These are phyloP conservation scores for Chaetops frenatus DNA, from an alignment of 2,113 vertebrate genomes.

Conservation along the genomic window DNA sequence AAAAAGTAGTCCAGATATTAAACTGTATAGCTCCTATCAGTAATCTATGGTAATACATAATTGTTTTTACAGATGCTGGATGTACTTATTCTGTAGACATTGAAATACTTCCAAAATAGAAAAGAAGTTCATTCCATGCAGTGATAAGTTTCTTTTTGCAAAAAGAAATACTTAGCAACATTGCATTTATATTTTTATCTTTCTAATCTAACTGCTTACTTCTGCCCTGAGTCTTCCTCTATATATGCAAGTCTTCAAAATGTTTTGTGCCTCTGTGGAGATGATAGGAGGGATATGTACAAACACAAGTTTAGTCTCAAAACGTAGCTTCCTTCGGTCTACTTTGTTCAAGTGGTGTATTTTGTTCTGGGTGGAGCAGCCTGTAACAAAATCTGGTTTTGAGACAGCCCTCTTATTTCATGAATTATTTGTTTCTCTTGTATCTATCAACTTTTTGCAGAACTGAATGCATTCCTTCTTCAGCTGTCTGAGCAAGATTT, in stretches of 20 bases:
- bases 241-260: neutral
- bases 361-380: neutral
- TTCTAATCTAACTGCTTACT: neutral
- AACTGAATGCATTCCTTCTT: constrained; percentile 41
- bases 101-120: neutral
- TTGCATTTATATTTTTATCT: neutral
- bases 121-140: neutral
- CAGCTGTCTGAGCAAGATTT: constrained; percentile 46
- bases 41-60: neutral
- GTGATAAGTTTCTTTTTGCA: neutral
- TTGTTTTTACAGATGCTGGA: neutral
- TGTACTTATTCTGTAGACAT: neutral
- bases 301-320: neutral
- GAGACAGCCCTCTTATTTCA: neutral
- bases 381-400: neutral
- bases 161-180: neutral
- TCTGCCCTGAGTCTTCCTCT: neutral
- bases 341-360: neutral
- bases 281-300: neutral
- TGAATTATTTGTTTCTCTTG: constrained; percentile 35
- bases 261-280: neutral
- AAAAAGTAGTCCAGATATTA: neutral
- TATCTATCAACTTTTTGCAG: constrained; percentile 48
- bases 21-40: neutral
- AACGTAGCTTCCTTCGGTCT: neutral